Conservation (phyloP, 2,113 vertebrate genomes). For the Anser cygnoides region DNA sequence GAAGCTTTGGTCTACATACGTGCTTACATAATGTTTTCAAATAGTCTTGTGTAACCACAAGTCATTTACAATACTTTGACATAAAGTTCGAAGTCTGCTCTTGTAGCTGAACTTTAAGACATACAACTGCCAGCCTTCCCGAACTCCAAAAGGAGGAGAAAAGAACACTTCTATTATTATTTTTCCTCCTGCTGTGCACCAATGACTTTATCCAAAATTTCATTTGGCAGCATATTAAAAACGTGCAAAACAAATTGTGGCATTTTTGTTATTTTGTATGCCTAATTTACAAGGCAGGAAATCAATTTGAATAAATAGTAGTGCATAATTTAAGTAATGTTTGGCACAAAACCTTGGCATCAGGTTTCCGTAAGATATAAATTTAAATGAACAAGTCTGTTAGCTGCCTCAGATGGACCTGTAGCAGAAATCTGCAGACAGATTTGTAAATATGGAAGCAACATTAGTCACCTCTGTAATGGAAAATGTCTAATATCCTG, state of each 20-base stretch:
- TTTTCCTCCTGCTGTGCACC: neutral
- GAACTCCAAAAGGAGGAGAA: neutral
- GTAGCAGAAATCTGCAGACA: slow-evolving; percentile 32
- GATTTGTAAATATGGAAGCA: slow-evolving; percentile 34
- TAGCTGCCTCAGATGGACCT: slow-evolving; percentile 7
- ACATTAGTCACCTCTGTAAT: slow-evolving; percentile 56
- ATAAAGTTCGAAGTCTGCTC: neutral
- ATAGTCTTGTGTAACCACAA: neutral
- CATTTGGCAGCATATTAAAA: neutral
- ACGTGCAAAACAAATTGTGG: neutral
- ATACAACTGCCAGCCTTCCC: neutral
- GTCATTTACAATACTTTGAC: neutral
- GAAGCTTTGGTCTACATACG: fast-evolving
- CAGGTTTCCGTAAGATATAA: neutral
- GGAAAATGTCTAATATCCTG: slow-evolving; percentile 52
- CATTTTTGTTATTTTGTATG: neutral
- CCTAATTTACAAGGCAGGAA: neutral
- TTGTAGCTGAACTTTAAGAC: neutral
- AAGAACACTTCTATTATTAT: neutral
- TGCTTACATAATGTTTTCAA: neutral
- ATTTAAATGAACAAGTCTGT: slow-evolving; percentile 33
- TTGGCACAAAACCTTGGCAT: slow-evolving; percentile 7
- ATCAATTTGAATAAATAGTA: neutral
- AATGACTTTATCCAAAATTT: neutral
- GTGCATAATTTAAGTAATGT: neutral